Conservation (phyloP, 2,888 invertebrate species). For the Leptopilina myrica region DNA sequence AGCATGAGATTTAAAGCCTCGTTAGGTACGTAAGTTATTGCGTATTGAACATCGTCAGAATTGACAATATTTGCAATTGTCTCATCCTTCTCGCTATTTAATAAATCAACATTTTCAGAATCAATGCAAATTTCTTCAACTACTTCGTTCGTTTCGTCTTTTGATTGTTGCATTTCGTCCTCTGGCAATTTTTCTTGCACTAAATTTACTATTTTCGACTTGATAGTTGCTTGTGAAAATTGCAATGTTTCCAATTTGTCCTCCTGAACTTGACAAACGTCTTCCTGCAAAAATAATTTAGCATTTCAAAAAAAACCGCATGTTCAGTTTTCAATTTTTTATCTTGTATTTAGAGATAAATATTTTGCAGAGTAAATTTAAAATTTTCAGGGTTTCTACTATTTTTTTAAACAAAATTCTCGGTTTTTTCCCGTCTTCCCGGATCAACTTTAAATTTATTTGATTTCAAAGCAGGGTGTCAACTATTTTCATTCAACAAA, state of each 20-base stretch:
- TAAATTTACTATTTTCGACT: background rate
- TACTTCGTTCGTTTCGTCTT: background rate
- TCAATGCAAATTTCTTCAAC: background rate
- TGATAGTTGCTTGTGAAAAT: background rate
- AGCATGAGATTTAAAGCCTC: constrained; percentile 45
- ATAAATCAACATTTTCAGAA: constrained; percentile 6
- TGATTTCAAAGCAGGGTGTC: too few species aligned
- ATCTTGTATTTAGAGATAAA: too few species aligned
- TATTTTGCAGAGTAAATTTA: too few species aligned
- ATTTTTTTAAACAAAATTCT: too few species aligned
- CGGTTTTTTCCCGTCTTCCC: too few species aligned
- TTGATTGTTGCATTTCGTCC: background rate
- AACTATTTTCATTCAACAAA: too few species aligned
- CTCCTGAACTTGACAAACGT: background rate
- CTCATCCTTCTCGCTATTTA: constrained; percentile 55
- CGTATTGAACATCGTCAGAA: constrained; percentile 56
- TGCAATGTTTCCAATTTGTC: background rate
- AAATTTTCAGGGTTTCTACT: too few species aligned
- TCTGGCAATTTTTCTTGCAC: background rate
- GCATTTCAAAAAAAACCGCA: background rate
- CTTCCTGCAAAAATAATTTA: constrained; percentile 10
- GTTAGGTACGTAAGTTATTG: constrained; percentile 64
- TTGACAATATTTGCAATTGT: constrained; percentile 57
- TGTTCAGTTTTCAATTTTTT: too few species aligned
- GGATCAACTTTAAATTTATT: too few species aligned